Conservation (phyloP, 2,113 vertebrate genomes). For the Psammodynastes pulverulentus region DNA sequence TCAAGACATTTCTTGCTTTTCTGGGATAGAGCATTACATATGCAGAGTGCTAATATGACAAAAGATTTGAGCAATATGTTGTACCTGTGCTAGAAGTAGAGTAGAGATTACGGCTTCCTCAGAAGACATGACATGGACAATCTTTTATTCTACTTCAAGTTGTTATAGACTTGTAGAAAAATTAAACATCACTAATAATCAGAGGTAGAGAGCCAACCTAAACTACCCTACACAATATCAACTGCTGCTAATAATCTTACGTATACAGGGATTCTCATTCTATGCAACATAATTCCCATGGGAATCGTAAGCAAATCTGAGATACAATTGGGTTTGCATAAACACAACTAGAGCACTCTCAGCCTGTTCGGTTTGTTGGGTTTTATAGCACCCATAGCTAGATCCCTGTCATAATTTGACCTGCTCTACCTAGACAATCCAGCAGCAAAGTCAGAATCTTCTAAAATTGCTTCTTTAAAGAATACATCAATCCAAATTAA, state of each 20-base stretch:
- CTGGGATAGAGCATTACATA: not conserved
- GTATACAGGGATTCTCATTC: not conserved
- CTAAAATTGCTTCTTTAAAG: not conserved
- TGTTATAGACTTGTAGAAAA: not conserved
- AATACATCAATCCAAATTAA: not conserved
- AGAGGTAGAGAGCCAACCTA: not conserved
- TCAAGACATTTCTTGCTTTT: not conserved
- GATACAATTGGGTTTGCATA: not conserved
- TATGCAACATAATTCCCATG: not conserved
- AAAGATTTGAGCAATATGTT: not conserved
- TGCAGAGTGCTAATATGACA: not conserved
- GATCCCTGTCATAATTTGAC: not conserved
- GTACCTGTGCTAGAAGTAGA: not conserved
- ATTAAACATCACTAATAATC: not conserved
- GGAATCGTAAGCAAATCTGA: not conserved
- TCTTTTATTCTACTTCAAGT: not conserved
- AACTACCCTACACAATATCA: not conserved
- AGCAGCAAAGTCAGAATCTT: not conserved
- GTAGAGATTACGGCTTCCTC: too few relatives aligned
- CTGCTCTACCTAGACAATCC: not conserved
- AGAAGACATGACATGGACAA: not conserved
- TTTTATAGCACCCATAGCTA: not conserved
- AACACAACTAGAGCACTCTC: not conserved
- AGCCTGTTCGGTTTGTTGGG: not conserved
- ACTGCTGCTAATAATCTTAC: not conserved